Conservation (phyloP, 2,797 vertebrate genomes). For the Aplochiton taeniatus region DNA sequence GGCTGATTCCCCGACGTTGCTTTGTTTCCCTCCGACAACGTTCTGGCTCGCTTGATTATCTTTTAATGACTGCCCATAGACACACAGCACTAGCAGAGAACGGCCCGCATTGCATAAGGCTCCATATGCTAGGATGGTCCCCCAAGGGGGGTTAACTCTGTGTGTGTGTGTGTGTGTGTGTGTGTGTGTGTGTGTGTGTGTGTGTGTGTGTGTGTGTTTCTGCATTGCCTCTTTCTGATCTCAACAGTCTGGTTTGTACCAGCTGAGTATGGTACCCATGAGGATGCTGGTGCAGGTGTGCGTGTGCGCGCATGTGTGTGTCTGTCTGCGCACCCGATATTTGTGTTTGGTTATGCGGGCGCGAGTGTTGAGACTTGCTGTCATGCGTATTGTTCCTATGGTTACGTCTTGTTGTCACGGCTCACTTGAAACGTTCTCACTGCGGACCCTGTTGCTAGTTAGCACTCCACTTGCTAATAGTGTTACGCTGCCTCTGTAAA, state of each 20-base stretch:
- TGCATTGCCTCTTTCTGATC: neutral
- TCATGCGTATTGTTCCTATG: slow-evolving; percentile 63
- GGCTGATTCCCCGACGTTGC: slow-evolving; percentile 31
- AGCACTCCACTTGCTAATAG: slow-evolving; percentile 28
- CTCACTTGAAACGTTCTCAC: too few relatives aligned
- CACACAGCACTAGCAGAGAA: slow-evolving; percentile 22
- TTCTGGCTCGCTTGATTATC: slow-evolving; percentile 54
- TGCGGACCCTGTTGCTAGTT: slow-evolving; percentile 24
- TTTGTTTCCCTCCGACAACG: slow-evolving; percentile 36
- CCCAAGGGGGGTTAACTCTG: neutral
- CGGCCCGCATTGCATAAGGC: slow-evolving; percentile 46
- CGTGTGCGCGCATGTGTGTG: slow-evolving; percentile 23
- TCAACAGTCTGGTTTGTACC: neutral
- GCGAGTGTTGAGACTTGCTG: slow-evolving; percentile 37
- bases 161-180: slow-evolving; percentile 1
- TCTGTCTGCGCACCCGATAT: slow-evolving; percentile 14
- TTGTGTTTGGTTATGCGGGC: slow-evolving; percentile 21
- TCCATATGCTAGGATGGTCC: slow-evolving; percentile 48
- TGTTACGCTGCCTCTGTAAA: slow-evolving; percentile 20
- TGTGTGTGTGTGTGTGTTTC: neutral
- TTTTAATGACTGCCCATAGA: slow-evolving; percentile 51
- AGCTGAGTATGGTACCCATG: too few relatives aligned
- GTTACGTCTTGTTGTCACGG: slow-evolving; percentile 41
- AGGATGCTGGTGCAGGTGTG: neutral
- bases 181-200: slow-evolving; percentile 3